phyloP scores from a whole-genome alignment of 2,888 invertebrate species.

The Cheilosia pagana region DNA sequence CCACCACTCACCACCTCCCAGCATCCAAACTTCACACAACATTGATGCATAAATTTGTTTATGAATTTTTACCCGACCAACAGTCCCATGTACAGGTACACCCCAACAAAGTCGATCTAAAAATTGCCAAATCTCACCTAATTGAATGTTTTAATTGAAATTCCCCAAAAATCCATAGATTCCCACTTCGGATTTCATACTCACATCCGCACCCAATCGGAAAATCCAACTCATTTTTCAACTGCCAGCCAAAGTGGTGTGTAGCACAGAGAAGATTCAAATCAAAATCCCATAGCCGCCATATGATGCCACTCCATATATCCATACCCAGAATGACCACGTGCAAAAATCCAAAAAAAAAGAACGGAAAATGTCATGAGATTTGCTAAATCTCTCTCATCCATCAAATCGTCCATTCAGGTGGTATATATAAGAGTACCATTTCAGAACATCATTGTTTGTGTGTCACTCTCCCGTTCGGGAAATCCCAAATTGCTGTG shows the following conservation, averaged over 20 bases:
- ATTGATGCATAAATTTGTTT: background rate
- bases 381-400: conserved; percentile 69
- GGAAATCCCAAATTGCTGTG: conserved; percentile 13
- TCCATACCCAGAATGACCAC: conserved; percentile 29
- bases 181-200: conserved; percentile 29
- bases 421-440: conserved; percentile 49
- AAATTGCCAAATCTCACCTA: conserved; percentile 25
- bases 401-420: conserved; percentile 69
- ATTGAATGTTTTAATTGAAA: conserved; percentile 52
- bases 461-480: background rate
- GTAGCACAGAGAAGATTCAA: conserved; percentile 1
- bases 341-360: conserved; percentile 34
- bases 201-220: conserved; percentile 24
- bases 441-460: conserved; percentile 21
- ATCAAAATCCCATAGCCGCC: conserved; percentile 50
- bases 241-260: background rate
- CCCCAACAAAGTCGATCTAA: background rate
- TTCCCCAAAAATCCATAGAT: conserved; percentile 37
- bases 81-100: background rate
- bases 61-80: conserved; percentile 33
- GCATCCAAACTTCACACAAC: background rate
- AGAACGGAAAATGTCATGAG: conserved; percentile 30
- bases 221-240: conserved; percentile 39
- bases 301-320: conserved; percentile 48
- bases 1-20: background rate